Evolutionary conservation across 1,140 invertebrate genomes (phyloP).

Genomic region (Periplaneta americana): DNA sequence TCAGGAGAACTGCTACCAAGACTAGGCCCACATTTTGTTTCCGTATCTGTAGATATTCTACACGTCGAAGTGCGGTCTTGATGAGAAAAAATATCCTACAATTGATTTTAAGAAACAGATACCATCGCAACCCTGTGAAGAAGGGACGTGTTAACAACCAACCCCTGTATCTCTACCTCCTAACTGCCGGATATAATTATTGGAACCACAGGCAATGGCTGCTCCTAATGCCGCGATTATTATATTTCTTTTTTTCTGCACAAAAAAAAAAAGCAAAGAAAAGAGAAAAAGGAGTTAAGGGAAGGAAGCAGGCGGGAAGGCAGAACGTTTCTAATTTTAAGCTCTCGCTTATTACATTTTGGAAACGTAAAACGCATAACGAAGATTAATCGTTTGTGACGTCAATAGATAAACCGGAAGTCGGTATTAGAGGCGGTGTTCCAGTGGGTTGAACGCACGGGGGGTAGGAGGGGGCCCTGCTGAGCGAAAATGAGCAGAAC

Average conservation of each 20-base stretch:
- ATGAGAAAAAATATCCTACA: no score
- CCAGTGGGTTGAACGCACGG: background rate
- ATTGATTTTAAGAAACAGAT: no score
- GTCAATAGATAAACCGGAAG: slow-evolving; percentile 10
- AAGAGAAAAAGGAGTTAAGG: background rate
- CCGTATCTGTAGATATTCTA: no score
- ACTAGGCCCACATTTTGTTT: no score
- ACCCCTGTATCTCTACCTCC: background rate
- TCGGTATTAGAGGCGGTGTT: background rate
- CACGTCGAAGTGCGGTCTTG: no score
- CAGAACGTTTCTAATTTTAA: slow-evolving; percentile 10
- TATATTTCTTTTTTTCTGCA: background rate
- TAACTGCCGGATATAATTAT: background rate
- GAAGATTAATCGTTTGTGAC: slow-evolving; percentile 15
- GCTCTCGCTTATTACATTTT: slow-evolving; percentile 13
- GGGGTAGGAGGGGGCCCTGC: background rate
- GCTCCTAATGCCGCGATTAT: background rate
- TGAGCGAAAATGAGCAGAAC: background rate
- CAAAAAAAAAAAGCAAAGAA: background rate
- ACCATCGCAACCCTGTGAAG: background rate
- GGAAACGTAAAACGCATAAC: slow-evolving; percentile 4
- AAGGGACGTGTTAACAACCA: background rate
- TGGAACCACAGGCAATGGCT: background rate
- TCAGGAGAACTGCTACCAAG: no score
- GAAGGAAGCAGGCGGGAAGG: no score